A percentile compares a stretch with the other conserved stretches of the same genome.
phyloP scores from a whole-genome alignment of 1,140 invertebrate species.

The Pseudoatta argentina region DNA sequence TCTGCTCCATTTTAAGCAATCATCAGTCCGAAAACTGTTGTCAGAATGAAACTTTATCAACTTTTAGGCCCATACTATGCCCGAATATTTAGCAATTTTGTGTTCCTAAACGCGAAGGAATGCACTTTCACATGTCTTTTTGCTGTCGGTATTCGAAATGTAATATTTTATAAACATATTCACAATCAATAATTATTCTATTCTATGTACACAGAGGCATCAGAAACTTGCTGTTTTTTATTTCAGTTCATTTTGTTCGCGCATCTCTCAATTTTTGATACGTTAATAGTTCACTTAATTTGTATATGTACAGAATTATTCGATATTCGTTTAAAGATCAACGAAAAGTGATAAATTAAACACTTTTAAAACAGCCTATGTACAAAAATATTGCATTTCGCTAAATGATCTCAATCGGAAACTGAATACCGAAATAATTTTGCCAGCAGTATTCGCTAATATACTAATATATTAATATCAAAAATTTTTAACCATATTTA shows the following conservation, averaged over 20 bases:
- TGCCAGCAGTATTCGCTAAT: not conserved
- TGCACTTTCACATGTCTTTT: constrained; percentile 61
- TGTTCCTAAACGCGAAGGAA: constrained; percentile 60
- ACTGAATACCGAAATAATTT: not conserved
- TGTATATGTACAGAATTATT: constrained; percentile 4
- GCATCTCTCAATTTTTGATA: constrained; percentile 19
- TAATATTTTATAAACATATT: constrained; percentile 78
- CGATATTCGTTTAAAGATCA: not conserved
- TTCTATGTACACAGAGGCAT: constrained; percentile 78
- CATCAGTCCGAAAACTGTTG: constrained; percentile 25
- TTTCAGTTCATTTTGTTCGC: constrained; percentile 9
- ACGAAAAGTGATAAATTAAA: constrained; percentile 4
- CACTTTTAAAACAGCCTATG: not conserved
- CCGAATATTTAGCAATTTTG: constrained; percentile 62
- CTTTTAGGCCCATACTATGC: constrained; percentile 69
- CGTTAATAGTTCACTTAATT: constrained; percentile 14
- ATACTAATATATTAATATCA: not conserved
- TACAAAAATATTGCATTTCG: not conserved
- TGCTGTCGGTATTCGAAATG: constrained; percentile 55
- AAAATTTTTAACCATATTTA: constrained; percentile 1
- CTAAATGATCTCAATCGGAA: not conserved
- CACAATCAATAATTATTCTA: constrained; percentile 79
- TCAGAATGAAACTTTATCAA: constrained; percentile 40
- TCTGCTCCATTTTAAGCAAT: constrained; percentile 63
- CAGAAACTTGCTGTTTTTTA: constrained; percentile 52